Base-by-base conservation (phyloP, 2,888 invertebrate genomes). In the Athetis lepigone region DNA sequence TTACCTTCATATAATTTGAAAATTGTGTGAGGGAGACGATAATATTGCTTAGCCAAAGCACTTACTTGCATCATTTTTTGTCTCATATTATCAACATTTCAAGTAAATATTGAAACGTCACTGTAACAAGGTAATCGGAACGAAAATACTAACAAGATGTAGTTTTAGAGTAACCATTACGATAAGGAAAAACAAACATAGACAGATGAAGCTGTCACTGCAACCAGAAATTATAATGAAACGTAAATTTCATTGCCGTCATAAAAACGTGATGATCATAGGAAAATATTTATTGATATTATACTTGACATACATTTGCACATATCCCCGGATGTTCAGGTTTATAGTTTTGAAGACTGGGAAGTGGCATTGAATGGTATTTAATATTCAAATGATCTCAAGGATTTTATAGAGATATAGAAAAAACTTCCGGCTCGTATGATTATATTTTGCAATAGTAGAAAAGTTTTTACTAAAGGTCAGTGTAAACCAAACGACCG, bases 241-340 rank as follows among this genome's bases (percentile, higher is more conserved):
- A 49, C 47, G 57, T 52, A 62, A 33, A 46, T 55, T 74, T 70
- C 27, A 77, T 62, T 36, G 8, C 64, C 23, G 18, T 57, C 63
- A 64, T 68, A 65, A 64, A 57, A 50, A 16, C 21, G 21, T 36
- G 21, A 57, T 57, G 58, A 19, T 57, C 21, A 52, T 42, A 66
- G 1, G 16, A 65, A 71, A 79, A 77, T 65, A 63, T 45, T 75
- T 64, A 27, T 46, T 40, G 8, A 50, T 52, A 61, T 40, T 60
- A 60, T 21, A 67, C 66, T 75, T 80, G 79, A 79, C 72, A 80
- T 33, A 75, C 42, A 75, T 79, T 60, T 80, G 40, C n/a, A 49
- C 45, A 52, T 57, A 74, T 76, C 52, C 62, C 64, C 62, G 70
- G 78, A 66, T 74, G 42, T 33, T 13, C 63, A 54, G 52, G 60